Evolutionary conservation across 2,113 vertebrate species (phyloP).

Genomic region (Paralichthys olivaceus): DNA sequence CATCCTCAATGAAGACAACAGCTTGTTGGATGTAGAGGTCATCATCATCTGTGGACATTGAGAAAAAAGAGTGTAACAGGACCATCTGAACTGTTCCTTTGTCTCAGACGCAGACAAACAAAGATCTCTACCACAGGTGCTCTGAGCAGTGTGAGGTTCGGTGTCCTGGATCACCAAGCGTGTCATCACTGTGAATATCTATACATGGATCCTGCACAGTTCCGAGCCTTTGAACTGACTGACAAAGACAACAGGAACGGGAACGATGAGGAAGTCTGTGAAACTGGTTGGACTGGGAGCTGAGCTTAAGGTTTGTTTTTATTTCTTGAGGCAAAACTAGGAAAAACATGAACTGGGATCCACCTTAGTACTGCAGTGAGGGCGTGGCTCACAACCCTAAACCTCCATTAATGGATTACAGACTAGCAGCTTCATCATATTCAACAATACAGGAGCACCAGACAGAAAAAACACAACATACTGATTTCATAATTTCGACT

Average conservation of each 20-base stretch:
- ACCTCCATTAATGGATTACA: not conserved
- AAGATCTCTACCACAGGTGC: not conserved
- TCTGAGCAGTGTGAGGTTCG: not conserved
- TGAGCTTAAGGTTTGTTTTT: not conserved
- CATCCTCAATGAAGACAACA: constrained; percentile 93
- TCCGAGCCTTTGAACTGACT: too few relatives aligned
- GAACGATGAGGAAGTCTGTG: not conserved
- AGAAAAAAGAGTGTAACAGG: not conserved
- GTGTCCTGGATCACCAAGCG: not conserved
- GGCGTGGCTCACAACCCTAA: not conserved
- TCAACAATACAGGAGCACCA: not conserved
- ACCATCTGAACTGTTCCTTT: not conserved
- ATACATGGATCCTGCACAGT: not conserved
- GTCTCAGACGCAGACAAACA: not conserved
- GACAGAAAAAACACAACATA: too few relatives aligned
- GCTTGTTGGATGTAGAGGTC: constrained; percentile 89
- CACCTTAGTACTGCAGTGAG: not conserved
- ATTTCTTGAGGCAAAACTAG: constrained; percentile 15
- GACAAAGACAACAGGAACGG: too few relatives aligned
- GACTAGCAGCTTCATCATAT: too few relatives aligned
- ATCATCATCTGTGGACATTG: constrained; percentile 59
- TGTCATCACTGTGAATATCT: not conserved
- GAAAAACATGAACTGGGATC: not conserved
- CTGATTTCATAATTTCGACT: too few relatives aligned
- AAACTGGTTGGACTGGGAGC: constrained; percentile 39